Conservation (phyloP, 2,888 invertebrate genomes). For the Papilio demoleus region DNA sequence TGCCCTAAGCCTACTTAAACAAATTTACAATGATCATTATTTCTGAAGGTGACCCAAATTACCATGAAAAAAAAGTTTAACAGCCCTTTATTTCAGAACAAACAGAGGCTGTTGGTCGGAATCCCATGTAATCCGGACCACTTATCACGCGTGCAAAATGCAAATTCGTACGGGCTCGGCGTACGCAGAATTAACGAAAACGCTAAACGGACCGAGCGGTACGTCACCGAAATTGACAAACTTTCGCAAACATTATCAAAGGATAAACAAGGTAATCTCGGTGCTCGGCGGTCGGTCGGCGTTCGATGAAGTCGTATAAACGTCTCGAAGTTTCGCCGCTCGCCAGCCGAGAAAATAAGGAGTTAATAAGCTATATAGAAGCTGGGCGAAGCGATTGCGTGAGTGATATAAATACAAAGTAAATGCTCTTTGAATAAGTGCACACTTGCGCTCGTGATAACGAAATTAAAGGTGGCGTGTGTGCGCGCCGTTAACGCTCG, state of each 20-base stretch:
- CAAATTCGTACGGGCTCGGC: constrained; percentile 73
- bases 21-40: constrained; percentile 79
- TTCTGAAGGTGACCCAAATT: constrained; percentile 82
- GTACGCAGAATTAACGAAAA: constrained; percentile 79
- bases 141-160: constrained; percentile 84
- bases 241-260: constrained; percentile 69
- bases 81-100: constrained; percentile 82
- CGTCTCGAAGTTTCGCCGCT: constrained; percentile 26
- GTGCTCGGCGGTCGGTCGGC: constrained; percentile 33
- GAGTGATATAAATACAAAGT: constrained; percentile 41
- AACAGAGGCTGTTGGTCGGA: constrained; percentile 80
- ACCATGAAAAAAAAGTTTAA: constrained; percentile 82
- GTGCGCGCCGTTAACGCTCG: constrained; percentile 59
- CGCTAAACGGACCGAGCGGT: constrained; percentile 49
- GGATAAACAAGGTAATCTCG: constrained; percentile 69
- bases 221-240: constrained; percentile 78
- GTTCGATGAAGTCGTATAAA: constrained; percentile 36
- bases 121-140: constrained; percentile 81
- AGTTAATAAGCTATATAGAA: constrained; percentile 31
- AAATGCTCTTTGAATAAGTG: constrained; percentile 42
- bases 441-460: constrained; percentile 45
- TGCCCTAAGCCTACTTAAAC: constrained; percentile 78
- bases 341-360: constrained; percentile 30
- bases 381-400: constrained; percentile 37
- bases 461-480: constrained; percentile 59